These are phyloP conservation scores for Myocastor coypus DNA, from an alignment of 2,113 vertebrate species.

Conservation along the genomic window DNA sequence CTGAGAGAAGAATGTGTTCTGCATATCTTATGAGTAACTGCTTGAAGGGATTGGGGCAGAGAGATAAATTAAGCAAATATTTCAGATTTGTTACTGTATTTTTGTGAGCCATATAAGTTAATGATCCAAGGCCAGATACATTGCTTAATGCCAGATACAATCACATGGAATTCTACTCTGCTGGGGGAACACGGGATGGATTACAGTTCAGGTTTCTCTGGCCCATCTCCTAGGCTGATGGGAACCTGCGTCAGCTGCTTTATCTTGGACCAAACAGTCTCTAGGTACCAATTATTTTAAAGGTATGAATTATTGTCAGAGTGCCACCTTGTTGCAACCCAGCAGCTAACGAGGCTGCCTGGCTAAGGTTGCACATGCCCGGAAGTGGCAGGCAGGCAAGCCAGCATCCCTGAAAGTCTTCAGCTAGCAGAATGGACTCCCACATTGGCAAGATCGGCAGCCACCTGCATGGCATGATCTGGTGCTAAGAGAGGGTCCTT, in stretches of 20 bases:
- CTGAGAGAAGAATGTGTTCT: constrained; percentile 63
- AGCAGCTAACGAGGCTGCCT: constrained; percentile 53
- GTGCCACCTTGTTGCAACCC: constrained; percentile 20
- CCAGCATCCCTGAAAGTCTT: background rate
- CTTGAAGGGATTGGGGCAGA: constrained; percentile 46
- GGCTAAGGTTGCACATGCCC: background rate
- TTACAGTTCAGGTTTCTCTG: constrained; percentile 20
- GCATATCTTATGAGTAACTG: constrained; percentile 62
- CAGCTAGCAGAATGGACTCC: background rate
- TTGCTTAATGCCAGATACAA: constrained; percentile 62
- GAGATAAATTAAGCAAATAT: constrained; percentile 77
- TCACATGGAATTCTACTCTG: constrained; percentile 6
- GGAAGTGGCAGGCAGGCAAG: background rate
- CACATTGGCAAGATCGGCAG: background rate
- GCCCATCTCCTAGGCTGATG: constrained; percentile 34
- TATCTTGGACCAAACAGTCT: constrained; percentile 54
- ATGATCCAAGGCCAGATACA: constrained; percentile 71
- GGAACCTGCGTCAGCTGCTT: constrained; percentile 53
- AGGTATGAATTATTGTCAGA: constrained; percentile 46
- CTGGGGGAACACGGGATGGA: constrained; percentile 45
- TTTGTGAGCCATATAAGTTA: constrained; percentile 71
- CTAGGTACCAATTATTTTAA: constrained; percentile 73
- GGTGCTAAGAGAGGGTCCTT: background rate
- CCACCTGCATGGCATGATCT: background rate
- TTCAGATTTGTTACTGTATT: constrained; percentile 74